These are phyloP conservation scores for Ceratosolen fusciceps DNA, from an alignment of 1,140 invertebrate species.

Conservation along the genomic window DNA sequence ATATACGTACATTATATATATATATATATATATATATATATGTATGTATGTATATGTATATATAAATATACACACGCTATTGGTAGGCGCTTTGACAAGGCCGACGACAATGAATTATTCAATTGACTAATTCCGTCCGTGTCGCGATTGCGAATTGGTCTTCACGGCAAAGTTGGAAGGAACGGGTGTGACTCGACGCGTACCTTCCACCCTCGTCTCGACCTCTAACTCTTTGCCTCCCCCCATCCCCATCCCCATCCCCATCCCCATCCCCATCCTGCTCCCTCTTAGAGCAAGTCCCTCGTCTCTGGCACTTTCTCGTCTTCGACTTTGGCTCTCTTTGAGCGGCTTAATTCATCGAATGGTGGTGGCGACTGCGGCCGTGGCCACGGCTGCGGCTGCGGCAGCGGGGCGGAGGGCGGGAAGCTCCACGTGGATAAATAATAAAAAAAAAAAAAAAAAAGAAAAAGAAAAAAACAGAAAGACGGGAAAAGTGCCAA, in stretches of 20 bases:
- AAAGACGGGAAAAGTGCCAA: not conserved
- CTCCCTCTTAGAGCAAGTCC: too few species aligned
- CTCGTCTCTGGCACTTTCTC: constrained; percentile 32
- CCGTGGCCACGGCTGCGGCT: not conserved
- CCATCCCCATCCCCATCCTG: not conserved
- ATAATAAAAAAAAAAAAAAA: not conserved
- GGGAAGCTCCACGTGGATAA: not conserved
- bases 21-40: not conserved
- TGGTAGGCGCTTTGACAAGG: constrained; percentile 65
- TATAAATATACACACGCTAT: constrained; percentile 29
- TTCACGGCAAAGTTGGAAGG: constrained; percentile 30
- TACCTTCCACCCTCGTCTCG: not conserved
- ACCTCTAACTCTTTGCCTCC: not conserved
- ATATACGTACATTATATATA: not conserved
- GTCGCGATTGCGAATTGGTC: constrained; percentile 65
- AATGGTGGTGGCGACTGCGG: constrained; percentile 8
- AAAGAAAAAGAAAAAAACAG: not conserved
- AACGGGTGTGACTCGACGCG: not conserved
- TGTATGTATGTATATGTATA: not conserved
- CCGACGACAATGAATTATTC: constrained; percentile 69
- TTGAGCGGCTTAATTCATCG: constrained; percentile 50
- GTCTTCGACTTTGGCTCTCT: constrained; percentile 40
- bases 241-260: not conserved
- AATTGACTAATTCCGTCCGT: constrained; percentile 65
- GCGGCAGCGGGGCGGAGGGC: not conserved